Base-by-base conservation (phyloP, 64 coral and sea anemone genomes). In the Orbicella faveolata region DNA sequence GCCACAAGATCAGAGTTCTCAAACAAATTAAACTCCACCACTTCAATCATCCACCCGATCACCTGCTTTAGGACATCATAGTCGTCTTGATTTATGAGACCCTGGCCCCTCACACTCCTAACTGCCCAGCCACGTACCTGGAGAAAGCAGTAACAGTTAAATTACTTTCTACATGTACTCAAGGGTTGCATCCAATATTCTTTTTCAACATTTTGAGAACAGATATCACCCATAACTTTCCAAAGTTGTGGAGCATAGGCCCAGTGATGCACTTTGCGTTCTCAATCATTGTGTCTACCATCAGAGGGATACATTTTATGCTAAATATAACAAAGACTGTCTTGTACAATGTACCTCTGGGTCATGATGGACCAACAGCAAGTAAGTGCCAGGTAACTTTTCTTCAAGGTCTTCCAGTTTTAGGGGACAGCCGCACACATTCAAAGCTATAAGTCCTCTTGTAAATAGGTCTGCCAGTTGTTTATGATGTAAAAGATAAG, bases 91-190 rank as follows among this genome's bases (percentile, higher is more conserved):
- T 74, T 91, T 1, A 96, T 64, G 2, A 87, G 81, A 63, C 80
- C 89, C 9, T 87, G 80, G 23, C 57, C 23, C 52, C 89, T 74
- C 9, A 79, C 88, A 54, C 63, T 90, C 48, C 57, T 87, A 59
- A 74, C 79, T 64, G 90, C 94, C 94, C 94, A 96, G 66, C 57
- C 75, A 52, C 81, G 87, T 4, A 96, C 67, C 94, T 96, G 83
- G 23, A 84, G 48, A 52, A 11, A 39, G 39, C 39, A 41, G 39
- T 41, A 41, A 41, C 39, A 41, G 39, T 41, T 41, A 4, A 41
- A 2, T 41, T 41, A 41, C 39, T 41, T 41, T 41, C 39, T 41
- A 41, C 30, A 30, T 30, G 30, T 30, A 30, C 39, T 41, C 39
- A 2, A 41, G 39, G 39, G 39, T 41, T 41, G 39, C 4, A 41